These are phyloP conservation scores for Resseliella maxima DNA, from an alignment of 2,888 invertebrate species.

Conservation along the genomic window DNA sequence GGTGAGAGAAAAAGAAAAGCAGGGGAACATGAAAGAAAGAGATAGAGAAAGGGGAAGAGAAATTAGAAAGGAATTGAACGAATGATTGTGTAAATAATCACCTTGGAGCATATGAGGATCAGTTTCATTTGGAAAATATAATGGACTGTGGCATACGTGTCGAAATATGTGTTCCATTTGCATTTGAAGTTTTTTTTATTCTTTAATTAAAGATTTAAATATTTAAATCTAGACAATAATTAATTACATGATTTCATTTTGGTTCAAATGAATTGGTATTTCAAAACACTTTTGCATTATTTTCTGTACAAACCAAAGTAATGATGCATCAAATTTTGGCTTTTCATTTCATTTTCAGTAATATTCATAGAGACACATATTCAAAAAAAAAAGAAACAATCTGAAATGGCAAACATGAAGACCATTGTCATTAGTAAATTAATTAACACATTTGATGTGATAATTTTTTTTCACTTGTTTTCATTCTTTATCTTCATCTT, in stretches of 20 bases:
- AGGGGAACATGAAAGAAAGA: no score
- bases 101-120: not conserved
- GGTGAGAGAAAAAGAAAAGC: no score
- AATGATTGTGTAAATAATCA: not conserved
- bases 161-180: not conserved
- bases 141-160: not conserved
- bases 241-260: not conserved
- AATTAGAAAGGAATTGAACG: no score
- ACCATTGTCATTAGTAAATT: not conserved
- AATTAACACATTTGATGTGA: constrained; percentile 23
- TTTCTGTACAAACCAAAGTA: not conserved
- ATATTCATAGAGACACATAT: not conserved
- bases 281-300: not conserved
- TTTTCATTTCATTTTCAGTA: not conserved
- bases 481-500: not conserved
- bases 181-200: not conserved
- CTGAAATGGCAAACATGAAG: not conserved
- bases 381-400: not conserved
- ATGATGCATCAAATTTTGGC: constrained; percentile 18
- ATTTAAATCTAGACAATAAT: constrained; percentile 8
- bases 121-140: not conserved
- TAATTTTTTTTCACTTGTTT: not conserved
- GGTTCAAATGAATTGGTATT: not conserved
- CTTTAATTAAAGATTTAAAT: no score
- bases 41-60: no score